Evolutionary conservation across 2,113 vertebrate species (phyloP), one percentile per base, ranked within the genome.

Genomic region (Steatornis caripensis): DNA sequence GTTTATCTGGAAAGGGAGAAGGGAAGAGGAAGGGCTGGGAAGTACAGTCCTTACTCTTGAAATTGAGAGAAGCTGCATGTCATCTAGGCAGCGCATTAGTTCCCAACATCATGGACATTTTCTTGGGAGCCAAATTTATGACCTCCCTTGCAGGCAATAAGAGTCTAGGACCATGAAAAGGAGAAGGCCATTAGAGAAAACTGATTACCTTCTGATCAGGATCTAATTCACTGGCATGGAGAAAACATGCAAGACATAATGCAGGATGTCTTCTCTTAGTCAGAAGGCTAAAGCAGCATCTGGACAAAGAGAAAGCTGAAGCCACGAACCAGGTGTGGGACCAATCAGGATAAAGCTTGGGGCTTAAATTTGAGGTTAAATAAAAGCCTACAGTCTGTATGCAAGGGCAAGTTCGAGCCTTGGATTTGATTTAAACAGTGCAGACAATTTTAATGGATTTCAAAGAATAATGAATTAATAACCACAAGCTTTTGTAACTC

Each of bases 381-480:
- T 74, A 89, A 89, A 92, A 95, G 19, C 51, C 72, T 80, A 6
- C 12, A 53, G 12, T 32, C 71, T 65, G 24, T n/a, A 34, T 46
- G 39, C 49, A 81, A 93, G 76, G 34, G 32, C 37, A 87, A 83
- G 19, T 77, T 72, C 65, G 81, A 96, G 70, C 32, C 43, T 60
- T 75, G 61, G 39, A 66, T 94, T 87, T 91, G 69, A 91, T 93
- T 95, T 90, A 69, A 96, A 87, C 61, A 76, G 92, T 12, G 37
- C 53, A 91, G 81, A 79, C 45, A 87, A 87, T 76, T 93, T 75
- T 91, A 92, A 97, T 95, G 80, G 89, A 89, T 95, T 97, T 95
- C 90, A 96, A 82, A 91, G 89, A 95, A 97, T 89, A 96, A 93
- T 93, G 80, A 93, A 97, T 92, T 93, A 96, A 93, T 94, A 97